Evolutionary conservation across 1,140 invertebrate species (phyloP), one percentile per base, ranked within the genome.

Genomic region (Zaprionus capensis): DNA sequence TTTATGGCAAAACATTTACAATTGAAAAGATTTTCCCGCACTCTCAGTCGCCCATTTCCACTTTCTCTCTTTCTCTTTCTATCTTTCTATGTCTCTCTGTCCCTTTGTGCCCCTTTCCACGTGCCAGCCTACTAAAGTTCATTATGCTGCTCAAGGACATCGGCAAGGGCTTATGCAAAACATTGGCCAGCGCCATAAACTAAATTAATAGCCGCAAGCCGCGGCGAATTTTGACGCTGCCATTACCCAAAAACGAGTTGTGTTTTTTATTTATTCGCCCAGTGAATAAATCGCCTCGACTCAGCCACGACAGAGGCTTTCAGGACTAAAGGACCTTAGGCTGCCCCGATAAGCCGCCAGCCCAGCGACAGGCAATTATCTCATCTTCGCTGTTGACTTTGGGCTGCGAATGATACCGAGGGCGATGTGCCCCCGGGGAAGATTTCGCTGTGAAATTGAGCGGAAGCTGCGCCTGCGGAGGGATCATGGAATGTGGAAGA

Each of bases 121-220:
- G 11, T 24, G 20, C 41, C 7, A 2, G 41, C 36, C 64, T 34
- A 34, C 31, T 49, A 73, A 77, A 80, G 74, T 77, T 80, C 78
- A 77, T 80, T 80, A 73, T 62, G 64, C 69, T 61, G 31, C 49
- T 73, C 78, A 80, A 80, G 78, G 78, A 77, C 74, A 80, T 57
- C 57, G 53, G 26, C 46, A 17, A 53, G 15, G 59, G 58, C 63
- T 68, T 76, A 72, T 64, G 73, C 64, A 67, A 76, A 69, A 72
- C 74, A 51, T 22, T 69, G 76, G 67, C 46, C 68, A 41, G 26
- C 44, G 68, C 63, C 55, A 80, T 77, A 80, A 80, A 80, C 55
- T 71, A 80, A 80, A 77, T 80, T 80, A 80, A 80, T 80, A 58
- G 74, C 74, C 59, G 28, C 26, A 56, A 53, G 49, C 53, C 22